Conservation (phyloP, 2,797 vertebrate species). For the Sebastes goodei region DNA sequence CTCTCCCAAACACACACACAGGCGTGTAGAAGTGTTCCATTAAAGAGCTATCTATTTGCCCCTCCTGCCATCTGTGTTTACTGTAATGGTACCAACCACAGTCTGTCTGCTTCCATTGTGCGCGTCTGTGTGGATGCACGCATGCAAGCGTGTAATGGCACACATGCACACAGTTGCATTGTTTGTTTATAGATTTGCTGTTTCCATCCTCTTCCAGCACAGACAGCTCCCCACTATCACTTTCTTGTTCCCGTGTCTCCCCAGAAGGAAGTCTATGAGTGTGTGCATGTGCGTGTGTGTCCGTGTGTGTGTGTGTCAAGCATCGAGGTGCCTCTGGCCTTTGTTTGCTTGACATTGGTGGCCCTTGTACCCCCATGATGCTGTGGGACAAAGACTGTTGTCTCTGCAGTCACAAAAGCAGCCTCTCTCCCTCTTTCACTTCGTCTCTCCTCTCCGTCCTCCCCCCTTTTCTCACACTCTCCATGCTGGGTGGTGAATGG, state of each 20-base stretch:
- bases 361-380: slow-evolving; percentile 82
- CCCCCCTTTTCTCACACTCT: slow-evolving; percentile 82
- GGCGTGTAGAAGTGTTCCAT: slow-evolving; percentile 44
- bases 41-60: slow-evolving; percentile 54
- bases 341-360: slow-evolving; percentile 86
- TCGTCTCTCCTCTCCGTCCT: slow-evolving; percentile 61
- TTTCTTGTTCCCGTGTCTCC: slow-evolving; percentile 52
- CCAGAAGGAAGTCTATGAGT: slow-evolving; percentile 66
- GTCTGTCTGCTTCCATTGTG: slow-evolving; percentile 65
- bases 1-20: background rate
- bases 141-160: slow-evolving; percentile 43
- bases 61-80: slow-evolving; percentile 69
- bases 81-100: slow-evolving; percentile 77
- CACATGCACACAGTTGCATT: slow-evolving; percentile 68
- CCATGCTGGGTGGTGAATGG: slow-evolving; percentile 71
- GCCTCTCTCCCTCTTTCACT: slow-evolving; percentile 69
- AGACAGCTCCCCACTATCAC: slow-evolving; percentile 47
- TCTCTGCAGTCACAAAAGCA: slow-evolving; percentile 84
- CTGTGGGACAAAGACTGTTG: slow-evolving; percentile 83
- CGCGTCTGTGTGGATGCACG: slow-evolving; percentile 41
- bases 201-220: slow-evolving; percentile 46
- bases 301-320: slow-evolving; percentile 44
- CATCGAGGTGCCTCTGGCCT: slow-evolving; percentile 76
- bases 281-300: slow-evolving; percentile 13
- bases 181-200: slow-evolving; percentile 56